A percentile compares a stretch with the other conserved stretches of the same genome.
Evolutionary conservation across 2,888 invertebrate species (phyloP).

Genomic region (Tanypteryx hageni): DNA sequence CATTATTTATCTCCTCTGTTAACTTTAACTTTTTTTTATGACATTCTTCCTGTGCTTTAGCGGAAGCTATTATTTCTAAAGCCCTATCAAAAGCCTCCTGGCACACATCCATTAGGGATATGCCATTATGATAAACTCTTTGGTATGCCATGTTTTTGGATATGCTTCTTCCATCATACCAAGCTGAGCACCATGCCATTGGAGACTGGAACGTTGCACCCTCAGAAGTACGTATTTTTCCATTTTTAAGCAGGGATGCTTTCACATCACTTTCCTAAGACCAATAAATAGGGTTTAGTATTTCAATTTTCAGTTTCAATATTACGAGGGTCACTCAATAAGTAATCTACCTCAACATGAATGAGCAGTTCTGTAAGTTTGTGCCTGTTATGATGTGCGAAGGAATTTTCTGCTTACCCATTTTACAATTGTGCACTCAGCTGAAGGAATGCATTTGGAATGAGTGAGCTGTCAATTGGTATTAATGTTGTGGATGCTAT

Average conservation of each 20-base stretch:
- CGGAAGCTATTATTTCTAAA: background rate
- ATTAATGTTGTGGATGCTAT: too few species aligned
- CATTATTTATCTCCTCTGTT: background rate
- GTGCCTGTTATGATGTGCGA: too few species aligned
- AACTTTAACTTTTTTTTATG: background rate
- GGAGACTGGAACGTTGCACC: conserved; percentile 55
- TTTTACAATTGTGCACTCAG: too few species aligned
- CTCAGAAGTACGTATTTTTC: conserved; percentile 11
- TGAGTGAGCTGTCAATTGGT: too few species aligned
- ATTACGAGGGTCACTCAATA: too few species aligned
- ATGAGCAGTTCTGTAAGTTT: too few species aligned
- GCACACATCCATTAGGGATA: conserved; percentile 37
- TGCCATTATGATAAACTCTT: conserved; percentile 40
- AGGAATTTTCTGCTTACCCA: too few species aligned
- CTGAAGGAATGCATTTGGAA: too few species aligned
- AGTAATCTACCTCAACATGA: too few species aligned
- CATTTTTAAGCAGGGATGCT: conserved; percentile 51
- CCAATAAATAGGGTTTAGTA: background rate
- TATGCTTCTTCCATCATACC: conserved; percentile 35
- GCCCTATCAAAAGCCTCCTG: conserved; percentile 40
- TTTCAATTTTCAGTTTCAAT: too few species aligned
- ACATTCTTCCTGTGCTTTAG: background rate
- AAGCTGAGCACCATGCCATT: conserved; percentile 56
- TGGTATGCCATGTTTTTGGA: conserved; percentile 26
- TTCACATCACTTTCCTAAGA: background rate